phyloP scores from a whole-genome alignment of 2,113 vertebrate species.

The Percopsis transmontana region DNA sequence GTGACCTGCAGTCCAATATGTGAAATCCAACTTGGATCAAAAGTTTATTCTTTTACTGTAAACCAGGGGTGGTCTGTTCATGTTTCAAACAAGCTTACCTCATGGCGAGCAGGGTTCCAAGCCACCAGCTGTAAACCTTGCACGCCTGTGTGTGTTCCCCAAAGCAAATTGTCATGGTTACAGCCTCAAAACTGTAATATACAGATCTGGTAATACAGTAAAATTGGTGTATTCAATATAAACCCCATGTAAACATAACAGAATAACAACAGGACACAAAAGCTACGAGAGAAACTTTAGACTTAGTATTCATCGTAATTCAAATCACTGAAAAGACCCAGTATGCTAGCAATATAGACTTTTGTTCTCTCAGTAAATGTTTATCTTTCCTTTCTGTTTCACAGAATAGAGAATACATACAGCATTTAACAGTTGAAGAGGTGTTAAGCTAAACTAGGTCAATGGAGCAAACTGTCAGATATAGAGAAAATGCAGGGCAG shows the following conservation, averaged over 20 bases:
- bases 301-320: too few relatives aligned
- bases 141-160: conserved; percentile 32
- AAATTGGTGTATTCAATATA: conserved; percentile 16
- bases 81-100: conserved; percentile 48
- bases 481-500: conserved; percentile 40
- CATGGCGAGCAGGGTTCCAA: conserved; percentile 48
- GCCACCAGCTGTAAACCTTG: conserved; percentile 55
- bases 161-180: conserved; percentile 50
- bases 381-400: background rate
- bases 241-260: conserved; percentile 32
- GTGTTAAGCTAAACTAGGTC: conserved; percentile 70
- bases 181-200: conserved; percentile 22
- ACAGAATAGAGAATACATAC: conserved; percentile 15
- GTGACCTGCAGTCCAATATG: background rate
- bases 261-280: background rate
- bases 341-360: background rate
- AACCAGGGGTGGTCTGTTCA: conserved; percentile 49
- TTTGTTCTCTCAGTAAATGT: background rate
- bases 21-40: background rate
- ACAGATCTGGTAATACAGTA: conserved; percentile 30
- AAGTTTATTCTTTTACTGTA: conserved; percentile 1
- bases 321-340: background rate
- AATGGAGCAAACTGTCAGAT: conserved; percentile 63
- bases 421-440: conserved; percentile 29
- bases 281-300: too few relatives aligned